A percentile compares a stretch with the other conserved stretches of the same genome.
phyloP scores from a whole-genome alignment of 2,888 invertebrate genomes.

The Sipunculus nudus region DNA sequence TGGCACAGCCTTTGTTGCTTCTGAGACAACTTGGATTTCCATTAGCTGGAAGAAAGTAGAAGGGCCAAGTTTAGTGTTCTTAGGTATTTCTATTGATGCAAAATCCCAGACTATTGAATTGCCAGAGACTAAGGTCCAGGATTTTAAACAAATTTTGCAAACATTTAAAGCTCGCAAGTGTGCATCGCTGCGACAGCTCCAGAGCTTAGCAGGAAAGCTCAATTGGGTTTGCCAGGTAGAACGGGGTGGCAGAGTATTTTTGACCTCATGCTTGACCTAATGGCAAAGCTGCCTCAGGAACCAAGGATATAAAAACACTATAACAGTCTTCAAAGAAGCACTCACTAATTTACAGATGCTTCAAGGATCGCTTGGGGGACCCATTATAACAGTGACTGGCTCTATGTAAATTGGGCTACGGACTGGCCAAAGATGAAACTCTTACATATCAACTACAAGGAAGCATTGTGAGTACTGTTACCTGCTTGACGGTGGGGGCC shows the following conservation, averaged over 20 bases:
- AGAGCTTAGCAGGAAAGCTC: conserved; percentile 1
- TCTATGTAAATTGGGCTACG: not conserved
- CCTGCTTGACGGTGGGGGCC: not conserved
- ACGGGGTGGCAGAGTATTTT: not conserved
- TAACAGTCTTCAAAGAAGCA: not conserved
- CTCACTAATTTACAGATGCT: not conserved
- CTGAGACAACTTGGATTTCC: too few species aligned
- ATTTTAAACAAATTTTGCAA: too few species aligned
- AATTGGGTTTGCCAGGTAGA: not conserved
- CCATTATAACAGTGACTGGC: not conserved
- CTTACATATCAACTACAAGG: conserved; percentile 7
- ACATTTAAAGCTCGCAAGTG: too few species aligned
- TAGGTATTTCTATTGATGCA: too few species aligned
- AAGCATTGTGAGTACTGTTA: not conserved
- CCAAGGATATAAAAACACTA: not conserved
- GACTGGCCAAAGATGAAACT: conserved; percentile 1
- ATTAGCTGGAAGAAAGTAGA: too few species aligned
- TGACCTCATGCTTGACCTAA: not conserved
- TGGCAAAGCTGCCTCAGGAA: not conserved
- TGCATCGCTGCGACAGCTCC: too few species aligned
- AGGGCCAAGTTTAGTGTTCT: too few species aligned
- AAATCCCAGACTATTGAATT: too few species aligned
- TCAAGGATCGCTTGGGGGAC: not conserved
- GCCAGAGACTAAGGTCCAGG: too few species aligned
- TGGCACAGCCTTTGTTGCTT: too few species aligned